phyloP scores from a whole-genome alignment of 2,797 vertebrate genomes.

The Glossophaga mutica region DNA sequence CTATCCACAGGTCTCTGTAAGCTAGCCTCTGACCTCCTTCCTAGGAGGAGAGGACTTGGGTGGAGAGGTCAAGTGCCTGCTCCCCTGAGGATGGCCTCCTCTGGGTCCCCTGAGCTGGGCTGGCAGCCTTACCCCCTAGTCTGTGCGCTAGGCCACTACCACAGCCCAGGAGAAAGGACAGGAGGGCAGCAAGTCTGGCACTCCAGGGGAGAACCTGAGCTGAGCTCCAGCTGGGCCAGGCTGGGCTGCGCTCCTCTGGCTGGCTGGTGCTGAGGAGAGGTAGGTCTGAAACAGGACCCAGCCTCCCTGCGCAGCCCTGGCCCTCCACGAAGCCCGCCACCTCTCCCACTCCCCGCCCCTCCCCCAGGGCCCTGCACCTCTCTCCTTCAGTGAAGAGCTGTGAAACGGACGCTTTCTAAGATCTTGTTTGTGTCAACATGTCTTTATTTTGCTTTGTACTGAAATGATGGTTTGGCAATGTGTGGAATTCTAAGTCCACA shows the following conservation, averaged over 20 bases:
- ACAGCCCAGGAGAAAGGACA: neutral
- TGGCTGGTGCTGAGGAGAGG: neutral
- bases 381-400: neutral
- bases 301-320: neutral
- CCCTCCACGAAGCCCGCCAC: neutral
- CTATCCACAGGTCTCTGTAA: neutral
- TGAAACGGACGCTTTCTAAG: conserved; percentile 44
- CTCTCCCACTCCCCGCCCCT: neutral
- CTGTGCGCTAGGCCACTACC: neutral
- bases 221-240: neutral
- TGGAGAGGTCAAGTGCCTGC: neutral
- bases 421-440: conserved; percentile 15
- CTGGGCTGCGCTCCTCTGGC: neutral
- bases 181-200: conserved; percentile 9
- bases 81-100: neutral
- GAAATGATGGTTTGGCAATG: conserved; percentile 52
- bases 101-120: neutral
- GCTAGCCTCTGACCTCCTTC: neutral
- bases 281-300: neutral
- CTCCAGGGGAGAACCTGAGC: conserved; percentile 9
- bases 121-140: neutral
- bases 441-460: conserved; percentile 60
- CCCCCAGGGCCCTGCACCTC: neutral
- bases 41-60: neutral
- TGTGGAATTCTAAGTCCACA: conserved; percentile 12